Base-by-base conservation (phyloP, 1,140 invertebrate species). In the Phenacoccus solenopsis region DNA sequence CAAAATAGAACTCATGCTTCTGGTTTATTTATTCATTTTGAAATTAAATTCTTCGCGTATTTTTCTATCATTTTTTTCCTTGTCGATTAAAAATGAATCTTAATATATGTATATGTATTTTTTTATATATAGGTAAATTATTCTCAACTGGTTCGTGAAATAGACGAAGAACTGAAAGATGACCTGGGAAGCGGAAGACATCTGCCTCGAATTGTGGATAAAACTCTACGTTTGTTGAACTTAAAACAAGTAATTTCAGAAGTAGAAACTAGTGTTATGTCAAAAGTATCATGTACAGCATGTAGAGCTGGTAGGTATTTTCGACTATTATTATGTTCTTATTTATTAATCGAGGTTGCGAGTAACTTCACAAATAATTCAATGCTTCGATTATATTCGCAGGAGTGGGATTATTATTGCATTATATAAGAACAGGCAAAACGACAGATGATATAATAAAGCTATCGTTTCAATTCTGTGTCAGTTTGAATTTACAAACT, bases 191-290 rank as follows among this genome's bases (percentile, higher is more conserved):
- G 59, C 25, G 59, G 59, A 64, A 20, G 59, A 25, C 59, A 64
- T 68, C 78, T 91, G 38, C 89, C 89, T 0, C 80, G 86, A 3
- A 88, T 92, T 70, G 87, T 93, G 1, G 89, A 91, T 73, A 90
- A 91, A 78, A 89, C 90, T 0, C 79, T 93, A 68, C 88, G 88
- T 76, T 77, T 93, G 12, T 79, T 93, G 12, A 90, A 93, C 78
- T 77, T 93, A 64, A 88, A 90, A 75, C 89, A 91, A 81, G 90
- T 93, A 1, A 87, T 89, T 72, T 87, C 87, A 73, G 91, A 94
- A 80, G 86, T 94, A 22, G 91, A 94, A 79, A 92, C 91, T 72
- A 92, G 90, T 13, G 88, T 94, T 1, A 90, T 94, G 89, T 92
- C 90, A 0, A 92, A 90, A 78, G 90, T 94, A 1, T 93, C 90